Percentiles rank a stretch among this genome's conserved stretches.
phyloP scores from a whole-genome alignment of 2,888 invertebrate genomes.

The Mesochorus sp. region DNA sequence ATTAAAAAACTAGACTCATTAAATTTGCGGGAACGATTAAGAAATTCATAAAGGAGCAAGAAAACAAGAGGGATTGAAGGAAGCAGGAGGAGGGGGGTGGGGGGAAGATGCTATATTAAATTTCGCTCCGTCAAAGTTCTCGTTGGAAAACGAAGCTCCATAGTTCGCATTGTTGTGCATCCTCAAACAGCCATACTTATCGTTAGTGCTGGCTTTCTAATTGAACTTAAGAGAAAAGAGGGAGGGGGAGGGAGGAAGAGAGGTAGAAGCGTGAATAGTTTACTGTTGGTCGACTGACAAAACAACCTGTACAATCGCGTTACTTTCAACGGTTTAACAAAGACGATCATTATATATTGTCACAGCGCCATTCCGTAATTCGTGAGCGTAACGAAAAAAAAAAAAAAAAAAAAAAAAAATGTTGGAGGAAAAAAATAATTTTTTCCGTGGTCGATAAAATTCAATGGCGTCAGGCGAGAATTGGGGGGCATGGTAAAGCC shows the following conservation, averaged over 20 bases:
- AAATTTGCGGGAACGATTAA: conserved; percentile 17
- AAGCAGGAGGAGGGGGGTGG: neutral
- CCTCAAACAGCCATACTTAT: conserved; percentile 57
- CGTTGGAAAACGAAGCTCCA: conserved; percentile 20
- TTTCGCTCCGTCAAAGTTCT: conserved; percentile 41
- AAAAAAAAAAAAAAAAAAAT: conserved; percentile 6
- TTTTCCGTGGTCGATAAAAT: conserved; percentile 20
- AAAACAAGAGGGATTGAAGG: neutral
- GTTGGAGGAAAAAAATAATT: conserved; percentile 11
- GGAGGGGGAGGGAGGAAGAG: conserved; percentile 15
- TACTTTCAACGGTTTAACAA: conserved; percentile 43
- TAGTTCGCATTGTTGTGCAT: conserved; percentile 46
- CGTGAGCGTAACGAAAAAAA: conserved; percentile 45
- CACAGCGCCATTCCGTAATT: conserved; percentile 42
- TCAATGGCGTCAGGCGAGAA: neutral
- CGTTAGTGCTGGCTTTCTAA: conserved; percentile 65
- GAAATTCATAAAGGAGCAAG: conserved; percentile 16
- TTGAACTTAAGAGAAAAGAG: conserved; percentile 56
- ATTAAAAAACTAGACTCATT: neutral
- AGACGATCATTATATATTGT: conserved; percentile 57
- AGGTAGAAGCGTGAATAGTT: conserved; percentile 9
- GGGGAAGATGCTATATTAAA: conserved; percentile 35
- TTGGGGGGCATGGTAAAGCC: conserved; percentile 34
- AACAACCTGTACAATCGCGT: conserved; percentile 47
- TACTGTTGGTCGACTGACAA: conserved; percentile 50